Evolutionary conservation across 2,113 vertebrate species (phyloP).

Genomic region (Halcyon senegalensis): DNA sequence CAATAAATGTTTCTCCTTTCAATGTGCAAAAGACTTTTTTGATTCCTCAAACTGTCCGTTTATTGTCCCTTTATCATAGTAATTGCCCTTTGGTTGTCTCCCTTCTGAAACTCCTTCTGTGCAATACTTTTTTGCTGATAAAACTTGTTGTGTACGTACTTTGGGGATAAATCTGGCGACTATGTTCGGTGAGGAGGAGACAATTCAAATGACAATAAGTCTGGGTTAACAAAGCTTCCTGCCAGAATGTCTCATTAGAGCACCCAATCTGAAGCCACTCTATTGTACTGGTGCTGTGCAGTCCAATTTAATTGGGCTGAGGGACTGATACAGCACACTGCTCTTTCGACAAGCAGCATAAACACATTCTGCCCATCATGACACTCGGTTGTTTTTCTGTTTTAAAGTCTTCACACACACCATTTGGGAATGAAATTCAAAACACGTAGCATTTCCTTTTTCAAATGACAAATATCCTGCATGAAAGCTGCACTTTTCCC

Average conservation of each 20-base stretch:
- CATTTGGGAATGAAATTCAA: conserved; percentile 50
- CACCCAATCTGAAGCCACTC: background rate
- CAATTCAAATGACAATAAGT: background rate
- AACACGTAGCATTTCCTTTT: background rate
- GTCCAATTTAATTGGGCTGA: conserved; percentile 71
- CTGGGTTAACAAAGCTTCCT: background rate
- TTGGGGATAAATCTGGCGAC: background rate
- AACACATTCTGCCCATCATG: conserved; percentile 68
- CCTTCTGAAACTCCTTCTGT: background rate
- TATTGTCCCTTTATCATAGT: background rate
- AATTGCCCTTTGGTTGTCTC: background rate
- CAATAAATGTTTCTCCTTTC: background rate
- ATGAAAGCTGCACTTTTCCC: background rate
- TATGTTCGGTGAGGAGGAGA: background rate
- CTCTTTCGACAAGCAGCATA: conserved; percentile 55
- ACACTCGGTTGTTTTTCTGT: background rate
- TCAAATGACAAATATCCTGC: background rate
- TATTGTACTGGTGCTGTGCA: background rate
- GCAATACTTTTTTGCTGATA: background rate
- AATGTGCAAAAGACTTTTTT: background rate
- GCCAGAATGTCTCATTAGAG: conserved; percentile 65
- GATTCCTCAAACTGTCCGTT: background rate
- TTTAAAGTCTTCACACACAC: background rate
- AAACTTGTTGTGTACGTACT: background rate
- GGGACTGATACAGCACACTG: conserved; percentile 39